Percentiles rank a stretch among this genome's conserved stretches.
phyloP scores from a whole-genome alignment of 2,797 vertebrate genomes.

The Falco biarmicus region DNA sequence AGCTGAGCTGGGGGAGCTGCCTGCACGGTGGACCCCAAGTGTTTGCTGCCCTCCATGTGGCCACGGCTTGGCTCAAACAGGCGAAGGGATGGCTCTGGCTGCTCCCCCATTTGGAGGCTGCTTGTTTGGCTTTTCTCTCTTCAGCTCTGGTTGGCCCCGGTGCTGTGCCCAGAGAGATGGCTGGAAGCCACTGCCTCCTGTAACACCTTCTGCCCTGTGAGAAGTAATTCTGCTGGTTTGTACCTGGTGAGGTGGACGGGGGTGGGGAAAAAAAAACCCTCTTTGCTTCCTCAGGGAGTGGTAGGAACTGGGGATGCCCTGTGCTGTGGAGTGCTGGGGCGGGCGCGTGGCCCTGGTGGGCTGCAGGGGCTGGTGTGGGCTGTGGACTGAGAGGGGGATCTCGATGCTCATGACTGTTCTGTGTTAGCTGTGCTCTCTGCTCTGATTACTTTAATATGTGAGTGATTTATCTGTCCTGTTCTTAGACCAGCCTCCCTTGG shows the following conservation, averaged over 20 bases:
- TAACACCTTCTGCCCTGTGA: not conserved
- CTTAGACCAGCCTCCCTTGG: accelerated
- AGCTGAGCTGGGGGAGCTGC: not conserved
- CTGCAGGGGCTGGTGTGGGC: not conserved
- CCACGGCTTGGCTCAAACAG: accelerated
- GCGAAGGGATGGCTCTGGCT: not conserved
- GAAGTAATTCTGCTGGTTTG: not conserved
- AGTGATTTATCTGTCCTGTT: not conserved
- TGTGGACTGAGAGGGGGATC: too few species aligned
- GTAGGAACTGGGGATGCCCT: not conserved
- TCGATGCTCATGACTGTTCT: accelerated
- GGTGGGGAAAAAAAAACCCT: not conserved
- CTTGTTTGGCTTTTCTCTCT: not conserved
- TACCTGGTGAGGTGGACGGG: not conserved
- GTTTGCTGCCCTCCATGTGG: accelerated
- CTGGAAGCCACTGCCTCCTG: not conserved
- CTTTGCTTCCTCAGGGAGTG: not conserved
- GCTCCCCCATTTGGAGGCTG: accelerated
- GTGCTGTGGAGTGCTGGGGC: not conserved
- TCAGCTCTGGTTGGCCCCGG: not conserved
- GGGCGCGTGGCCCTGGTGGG: accelerated
- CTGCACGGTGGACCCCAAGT: accelerated
- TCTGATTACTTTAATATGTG: accelerated
- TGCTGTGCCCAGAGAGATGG: accelerated
- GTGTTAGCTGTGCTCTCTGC: not conserved